A percentile compares a stretch with the other conserved stretches of the same genome.
Evolutionary conservation across 2,888 invertebrate genomes (phyloP).

Genomic region (Siphonodentalium dalli): DNA sequence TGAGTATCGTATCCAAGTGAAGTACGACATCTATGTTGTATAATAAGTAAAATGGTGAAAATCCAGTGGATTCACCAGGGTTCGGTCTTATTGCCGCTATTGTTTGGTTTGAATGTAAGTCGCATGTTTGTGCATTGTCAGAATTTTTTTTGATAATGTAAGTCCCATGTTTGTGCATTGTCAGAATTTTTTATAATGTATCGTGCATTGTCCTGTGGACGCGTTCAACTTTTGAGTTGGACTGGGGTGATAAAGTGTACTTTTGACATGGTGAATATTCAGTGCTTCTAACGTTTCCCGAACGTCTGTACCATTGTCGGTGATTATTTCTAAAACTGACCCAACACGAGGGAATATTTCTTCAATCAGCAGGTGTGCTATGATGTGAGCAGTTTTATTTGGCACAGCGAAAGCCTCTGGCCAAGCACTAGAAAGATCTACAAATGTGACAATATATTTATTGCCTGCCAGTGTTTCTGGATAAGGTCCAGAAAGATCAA

Average conservation of each 20-base stretch:
- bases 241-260: slow-evolving; percentile 20
- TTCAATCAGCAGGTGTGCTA: slow-evolving; percentile 4
- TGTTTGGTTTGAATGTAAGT: slow-evolving; percentile 23
- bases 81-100: slow-evolving; percentile 24
- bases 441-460: slow-evolving; percentile 18
- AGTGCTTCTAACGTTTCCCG: slow-evolving; percentile 6
- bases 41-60: slow-evolving; percentile 16
- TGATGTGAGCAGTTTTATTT: too few species aligned
- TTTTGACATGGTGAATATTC: slow-evolving; percentile 26
- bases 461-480: slow-evolving; percentile 9
- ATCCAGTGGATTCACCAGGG: slow-evolving; percentile 13
- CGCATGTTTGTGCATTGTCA: too few species aligned
- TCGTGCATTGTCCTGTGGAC: slow-evolving; percentile 20
- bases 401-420: too few species aligned
- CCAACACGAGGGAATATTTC: slow-evolving; percentile 9
- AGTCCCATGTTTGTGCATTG: too few species aligned
- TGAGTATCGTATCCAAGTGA: slow-evolving; percentile 20
- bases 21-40: slow-evolving; percentile 25
- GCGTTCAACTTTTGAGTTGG: slow-evolving; percentile 13
- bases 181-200: slow-evolving; percentile 10
- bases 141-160: too few species aligned
- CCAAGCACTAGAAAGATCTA: slow-evolving; percentile 6
- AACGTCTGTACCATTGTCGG: slow-evolving; percentile 19
- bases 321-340: slow-evolving; percentile 6
- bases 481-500: slow-evolving; percentile 20